Conservation (phyloP, 2,888 invertebrate species). For the Meghimatium bilineatum region DNA sequence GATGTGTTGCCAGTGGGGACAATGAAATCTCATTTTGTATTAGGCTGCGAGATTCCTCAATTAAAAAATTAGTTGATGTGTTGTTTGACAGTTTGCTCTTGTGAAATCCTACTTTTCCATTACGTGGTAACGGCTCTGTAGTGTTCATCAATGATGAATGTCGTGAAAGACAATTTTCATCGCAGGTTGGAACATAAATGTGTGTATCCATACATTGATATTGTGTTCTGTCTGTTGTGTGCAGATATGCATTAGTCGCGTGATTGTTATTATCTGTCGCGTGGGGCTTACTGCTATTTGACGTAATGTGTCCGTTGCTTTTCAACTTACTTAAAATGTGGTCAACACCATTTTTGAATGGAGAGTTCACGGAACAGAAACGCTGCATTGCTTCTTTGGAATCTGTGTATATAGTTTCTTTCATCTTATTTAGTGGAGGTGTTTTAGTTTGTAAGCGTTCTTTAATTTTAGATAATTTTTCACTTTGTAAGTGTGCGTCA, state of each 20-base stretch:
- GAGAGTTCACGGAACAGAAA: background rate
- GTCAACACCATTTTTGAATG: background rate
- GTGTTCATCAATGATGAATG: background rate
- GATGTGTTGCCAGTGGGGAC: background rate
- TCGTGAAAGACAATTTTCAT: background rate
- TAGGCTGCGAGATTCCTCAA: background rate
- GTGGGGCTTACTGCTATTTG: background rate
- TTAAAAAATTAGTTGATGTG: background rate
- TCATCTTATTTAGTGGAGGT: background rate
- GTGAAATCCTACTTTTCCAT: background rate
- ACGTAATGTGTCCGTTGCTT: background rate
- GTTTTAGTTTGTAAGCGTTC: no score
- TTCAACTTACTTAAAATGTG: background rate
- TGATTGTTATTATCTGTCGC: background rate
- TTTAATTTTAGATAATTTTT: no score
- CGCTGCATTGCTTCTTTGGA: no score
- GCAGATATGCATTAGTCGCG: background rate
- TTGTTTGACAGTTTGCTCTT: background rate
- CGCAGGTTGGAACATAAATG: background rate
- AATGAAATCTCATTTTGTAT: background rate
- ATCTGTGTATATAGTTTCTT: background rate
- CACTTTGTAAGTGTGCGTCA: no score
- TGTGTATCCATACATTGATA: background rate
- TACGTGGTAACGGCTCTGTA: background rate
- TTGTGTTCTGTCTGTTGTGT: background rate